Percentiles rank a stretch among this genome's conserved stretches.
These are phyloP conservation scores for Aporophyla nigra DNA, from an alignment of 2,888 invertebrate genomes.

Conservation along the genomic window DNA sequence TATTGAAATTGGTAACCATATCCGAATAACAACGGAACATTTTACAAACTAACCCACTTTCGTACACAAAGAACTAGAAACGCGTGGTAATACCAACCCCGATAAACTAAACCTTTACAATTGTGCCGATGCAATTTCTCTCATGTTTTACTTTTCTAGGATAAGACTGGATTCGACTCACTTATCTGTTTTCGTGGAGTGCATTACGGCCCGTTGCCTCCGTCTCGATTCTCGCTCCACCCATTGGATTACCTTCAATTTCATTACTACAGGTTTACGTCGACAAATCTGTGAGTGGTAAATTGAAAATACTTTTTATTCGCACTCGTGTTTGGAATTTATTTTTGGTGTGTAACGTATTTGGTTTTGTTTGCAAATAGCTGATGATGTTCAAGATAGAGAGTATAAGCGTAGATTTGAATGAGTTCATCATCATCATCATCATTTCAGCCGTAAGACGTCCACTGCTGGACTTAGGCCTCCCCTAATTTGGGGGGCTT, in stretches of 20 bases:
- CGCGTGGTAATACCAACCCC: constrained; percentile 19
- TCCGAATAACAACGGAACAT: constrained; percentile 17
- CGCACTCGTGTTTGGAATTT: constrained; percentile 24
- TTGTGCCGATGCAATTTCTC: constrained; percentile 64
- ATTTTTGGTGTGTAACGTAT: background rate
- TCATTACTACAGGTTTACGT: constrained; percentile 63
- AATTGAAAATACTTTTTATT: constrained; percentile 53
- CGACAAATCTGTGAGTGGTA: constrained; percentile 50
- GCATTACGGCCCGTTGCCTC: constrained; percentile 69
- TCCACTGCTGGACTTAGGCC: too few species aligned
- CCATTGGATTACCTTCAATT: constrained; percentile 71
- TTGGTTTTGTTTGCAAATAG: constrained; percentile 11
- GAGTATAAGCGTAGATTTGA: background rate
- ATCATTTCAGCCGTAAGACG: too few species aligned
- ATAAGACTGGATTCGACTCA: constrained; percentile 68
- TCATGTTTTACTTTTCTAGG: constrained; percentile 65
- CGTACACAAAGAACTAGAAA: constrained; percentile 39
- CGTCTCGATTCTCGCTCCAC: constrained; percentile 61
- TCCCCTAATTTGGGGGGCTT: too few species aligned
- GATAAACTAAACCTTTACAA: constrained; percentile 55
- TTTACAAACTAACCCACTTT: constrained; percentile 29
- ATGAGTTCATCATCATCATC: too few species aligned
- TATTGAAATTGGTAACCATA: constrained; percentile 38
- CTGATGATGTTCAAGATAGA: background rate
- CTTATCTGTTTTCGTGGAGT: constrained; percentile 72